Conservation (phyloP, 2,888 invertebrate genomes). For the Trissolcus japonicus region DNA sequence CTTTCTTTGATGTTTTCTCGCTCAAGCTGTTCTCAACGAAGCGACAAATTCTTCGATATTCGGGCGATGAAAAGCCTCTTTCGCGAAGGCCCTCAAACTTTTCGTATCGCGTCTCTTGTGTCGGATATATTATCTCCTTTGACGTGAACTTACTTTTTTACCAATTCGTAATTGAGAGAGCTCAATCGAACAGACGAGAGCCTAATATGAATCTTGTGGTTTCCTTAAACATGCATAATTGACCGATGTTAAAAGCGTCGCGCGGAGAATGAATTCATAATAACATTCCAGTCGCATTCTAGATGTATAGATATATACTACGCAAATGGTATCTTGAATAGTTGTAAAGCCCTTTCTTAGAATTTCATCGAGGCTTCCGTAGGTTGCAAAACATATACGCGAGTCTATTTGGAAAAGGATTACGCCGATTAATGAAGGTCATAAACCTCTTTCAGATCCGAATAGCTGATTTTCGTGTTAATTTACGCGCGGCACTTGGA, state of each 20-base stretch:
- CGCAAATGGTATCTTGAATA: constrained; percentile 45
- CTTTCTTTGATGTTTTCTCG: constrained; percentile 74
- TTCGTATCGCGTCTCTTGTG: constrained; percentile 21
- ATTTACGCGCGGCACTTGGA: constrained; percentile 12
- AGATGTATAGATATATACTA: constrained; percentile 36
- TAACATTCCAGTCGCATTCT: constrained; percentile 42
- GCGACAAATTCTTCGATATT: constrained; percentile 76
- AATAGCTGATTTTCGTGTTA: constrained; percentile 30
- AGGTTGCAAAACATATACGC: constrained; percentile 26
- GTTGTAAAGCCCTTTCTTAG: constrained; percentile 48
- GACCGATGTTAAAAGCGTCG: constrained; percentile 37
- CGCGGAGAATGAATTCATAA: constrained; percentile 30
- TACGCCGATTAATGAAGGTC: constrained; percentile 38
- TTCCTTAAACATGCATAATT: constrained; percentile 14
- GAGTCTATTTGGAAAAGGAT: constrained; percentile 38
- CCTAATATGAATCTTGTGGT: too few relatives aligned
- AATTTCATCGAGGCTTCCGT: constrained; percentile 40
- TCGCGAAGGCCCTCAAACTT: constrained; percentile 56
- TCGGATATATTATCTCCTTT: background rate
- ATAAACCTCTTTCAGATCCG: constrained; percentile 34
- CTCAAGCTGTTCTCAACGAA: constrained; percentile 69
- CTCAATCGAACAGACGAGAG: background rate
- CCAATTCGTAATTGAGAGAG: too few relatives aligned
- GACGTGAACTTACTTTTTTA: background rate
- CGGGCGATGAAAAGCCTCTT: constrained; percentile 73